phyloP scores from a whole-genome alignment of 2,888 invertebrate genomes.

The Crocallis elinguaria region DNA sequence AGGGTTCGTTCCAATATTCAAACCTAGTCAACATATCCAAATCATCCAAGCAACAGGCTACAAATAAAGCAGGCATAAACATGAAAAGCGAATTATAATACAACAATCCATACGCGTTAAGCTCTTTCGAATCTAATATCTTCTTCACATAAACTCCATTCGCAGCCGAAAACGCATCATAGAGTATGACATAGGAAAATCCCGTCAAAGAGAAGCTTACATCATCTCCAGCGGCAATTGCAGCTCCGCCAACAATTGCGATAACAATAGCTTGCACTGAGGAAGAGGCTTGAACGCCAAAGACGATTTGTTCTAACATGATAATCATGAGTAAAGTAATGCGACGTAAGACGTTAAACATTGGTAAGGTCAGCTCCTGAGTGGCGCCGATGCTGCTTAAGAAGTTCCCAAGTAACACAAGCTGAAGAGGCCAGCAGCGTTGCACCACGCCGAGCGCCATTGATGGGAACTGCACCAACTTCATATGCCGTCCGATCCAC shows the following conservation, averaged over 20 bases:
- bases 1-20: slow-evolving; percentile 88
- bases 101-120: slow-evolving; percentile 96
- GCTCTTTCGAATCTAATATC: slow-evolving; percentile 96
- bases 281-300: slow-evolving; percentile 89
- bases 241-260: slow-evolving; percentile 97
- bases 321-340: slow-evolving; percentile 99
- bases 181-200: slow-evolving; percentile 95
- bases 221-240: slow-evolving; percentile 97
- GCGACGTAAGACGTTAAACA: slow-evolving; percentile 98
- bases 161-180: slow-evolving; percentile 98
- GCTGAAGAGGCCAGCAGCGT: slow-evolving; percentile 97
- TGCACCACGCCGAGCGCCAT: slow-evolving; percentile 87
- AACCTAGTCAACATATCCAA: slow-evolving; percentile 87
- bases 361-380: slow-evolving; percentile 96
- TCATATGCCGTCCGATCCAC: slow-evolving; percentile 88
- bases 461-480: slow-evolving; percentile 91
- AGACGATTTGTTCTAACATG: slow-evolving; percentile 95
- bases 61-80: slow-evolving; percentile 89
- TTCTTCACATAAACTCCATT: slow-evolving; percentile 99
- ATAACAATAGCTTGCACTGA: slow-evolving; percentile 96
- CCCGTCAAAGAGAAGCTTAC: slow-evolving; percentile 96
- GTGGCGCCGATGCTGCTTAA: slow-evolving; percentile 98
- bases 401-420: slow-evolving; percentile 98
- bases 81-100: slow-evolving; percentile 96
- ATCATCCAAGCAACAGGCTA: slow-evolving; percentile 92